Base-by-base conservation (phyloP, 2,888 invertebrate species). In the Apamea epomidion region DNA sequence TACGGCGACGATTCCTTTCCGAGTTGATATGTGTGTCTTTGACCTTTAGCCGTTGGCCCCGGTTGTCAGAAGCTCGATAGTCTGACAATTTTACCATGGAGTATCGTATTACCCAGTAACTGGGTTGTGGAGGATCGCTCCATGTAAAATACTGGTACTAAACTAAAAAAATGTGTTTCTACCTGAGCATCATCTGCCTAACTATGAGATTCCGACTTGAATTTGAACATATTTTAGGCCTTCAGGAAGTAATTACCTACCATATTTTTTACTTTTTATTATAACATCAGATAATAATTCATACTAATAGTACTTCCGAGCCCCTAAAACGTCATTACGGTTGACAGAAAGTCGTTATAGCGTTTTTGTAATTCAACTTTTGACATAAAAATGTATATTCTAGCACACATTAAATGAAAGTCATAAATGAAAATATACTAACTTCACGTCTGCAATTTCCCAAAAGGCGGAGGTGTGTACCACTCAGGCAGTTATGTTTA, bases 321-420 rank as follows among this genome's bases (percentile, higher is more conserved):
- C 51, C 29, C 77, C 64, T 12, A 25, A 29, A 42, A 51, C 42
- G 48, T 51, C 48, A 77, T 77, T 51, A 74, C 25, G 51, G 62
- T 64, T 29, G 42, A 16, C 37, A 29, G 18, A 29, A 74, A 54
- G 29, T 77, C 64, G 42, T 42, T 64, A 42, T 0, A 29, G 21
- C 29, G 29, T 29, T 48, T 64, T n/a, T n/a, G n/a, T 64, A 18
- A 54, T 54, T 71, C 8, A 72, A 10, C 16, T 51, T 74, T 74
- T 29, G 12, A 21, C 29, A 64, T 42, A 51, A 64, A 42, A 42
- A 62, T 25, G 12, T 51, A 37, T 64, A 29, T 45, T 74, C 6
- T 12, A 62, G 7, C 62, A 29, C 29, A 29, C 29, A 32, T 64
- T 64, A 18, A 21, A 64, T 64, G 8, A 32, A 32, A 32, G 64